These are phyloP conservation scores for Pandemis corylana DNA, from an alignment of 2,888 invertebrate genomes.

Conservation along the genomic window DNA sequence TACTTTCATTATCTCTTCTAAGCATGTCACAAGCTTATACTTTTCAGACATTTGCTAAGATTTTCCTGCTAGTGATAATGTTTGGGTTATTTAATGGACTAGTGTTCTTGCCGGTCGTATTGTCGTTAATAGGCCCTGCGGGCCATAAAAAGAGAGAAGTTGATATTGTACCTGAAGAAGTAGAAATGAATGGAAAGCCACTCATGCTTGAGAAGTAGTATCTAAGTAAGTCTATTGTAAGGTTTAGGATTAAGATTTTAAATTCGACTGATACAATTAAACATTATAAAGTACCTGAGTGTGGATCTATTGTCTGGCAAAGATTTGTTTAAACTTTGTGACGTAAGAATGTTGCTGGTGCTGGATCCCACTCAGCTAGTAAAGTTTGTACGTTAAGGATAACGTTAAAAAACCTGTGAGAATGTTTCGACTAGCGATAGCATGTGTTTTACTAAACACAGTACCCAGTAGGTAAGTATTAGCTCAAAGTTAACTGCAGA, in stretches of 20 bases:
- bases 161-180: conserved; percentile 60
- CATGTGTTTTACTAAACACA: background rate
- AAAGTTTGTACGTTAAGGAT: background rate
- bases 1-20: conserved; percentile 89
- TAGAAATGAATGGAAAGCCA: conserved; percentile 69
- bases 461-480: background rate
- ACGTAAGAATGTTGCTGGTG: background rate
- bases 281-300: background rate
- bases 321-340: background rate
- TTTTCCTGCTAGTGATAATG: conserved; percentile 90
- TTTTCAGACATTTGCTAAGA: conserved; percentile 90
- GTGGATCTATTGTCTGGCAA: background rate
- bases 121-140: conserved; percentile 89
- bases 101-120: conserved; percentile 89
- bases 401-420: background rate
- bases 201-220: conserved; percentile 35
- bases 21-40: conserved; percentile 90
- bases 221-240: background rate
- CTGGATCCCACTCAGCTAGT: conserved; percentile 5
- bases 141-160: conserved; percentile 67
- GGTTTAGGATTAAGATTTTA: background rate
- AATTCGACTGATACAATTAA: conserved; percentile 17
- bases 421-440: background rate
- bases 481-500: background rate
- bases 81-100: conserved; percentile 93